These are phyloP conservation scores for Theristicus caerulescens DNA, from an alignment of 2,113 vertebrate species.

Conservation along the genomic window DNA sequence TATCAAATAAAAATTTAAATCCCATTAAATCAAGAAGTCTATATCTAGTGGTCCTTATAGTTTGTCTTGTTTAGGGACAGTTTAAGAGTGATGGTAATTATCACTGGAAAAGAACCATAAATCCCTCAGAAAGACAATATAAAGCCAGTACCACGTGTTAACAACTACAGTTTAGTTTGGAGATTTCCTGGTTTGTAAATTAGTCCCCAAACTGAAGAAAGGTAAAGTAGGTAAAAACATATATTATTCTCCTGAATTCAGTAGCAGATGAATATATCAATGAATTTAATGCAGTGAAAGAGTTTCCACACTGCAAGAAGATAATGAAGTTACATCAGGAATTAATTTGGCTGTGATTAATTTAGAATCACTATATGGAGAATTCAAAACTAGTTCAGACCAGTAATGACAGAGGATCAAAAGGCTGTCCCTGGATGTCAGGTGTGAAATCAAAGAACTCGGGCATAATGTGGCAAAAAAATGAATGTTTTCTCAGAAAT, in stretches of 20 bases:
- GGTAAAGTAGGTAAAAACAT: neutral
- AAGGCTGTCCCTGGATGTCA: neutral
- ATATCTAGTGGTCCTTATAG: neutral
- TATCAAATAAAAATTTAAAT: neutral
- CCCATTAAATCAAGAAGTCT: neutral
- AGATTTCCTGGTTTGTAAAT: neutral
- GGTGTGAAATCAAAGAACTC: neutral
- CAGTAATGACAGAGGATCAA: neutral
- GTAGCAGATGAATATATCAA: neutral
- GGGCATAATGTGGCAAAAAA: neutral
- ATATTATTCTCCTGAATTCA: neutral
- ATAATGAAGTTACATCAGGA: neutral
- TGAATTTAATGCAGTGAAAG: neutral
- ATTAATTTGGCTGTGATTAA: neutral
- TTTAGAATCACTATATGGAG: neutral
- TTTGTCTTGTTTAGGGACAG: neutral
- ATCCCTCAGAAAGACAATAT: neutral
- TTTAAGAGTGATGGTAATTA: neutral
- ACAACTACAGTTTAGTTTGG: neutral
- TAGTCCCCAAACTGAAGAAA: neutral
- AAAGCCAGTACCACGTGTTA: neutral
- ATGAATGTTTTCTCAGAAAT: neutral
- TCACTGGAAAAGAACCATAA: neutral
- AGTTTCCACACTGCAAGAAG: neutral
- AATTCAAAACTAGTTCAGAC: neutral